A percentile compares a stretch with the other conserved stretches of the same genome.
Conservation (phyloP, 2,797 vertebrate species). For the Onychomys arenicola region DNA sequence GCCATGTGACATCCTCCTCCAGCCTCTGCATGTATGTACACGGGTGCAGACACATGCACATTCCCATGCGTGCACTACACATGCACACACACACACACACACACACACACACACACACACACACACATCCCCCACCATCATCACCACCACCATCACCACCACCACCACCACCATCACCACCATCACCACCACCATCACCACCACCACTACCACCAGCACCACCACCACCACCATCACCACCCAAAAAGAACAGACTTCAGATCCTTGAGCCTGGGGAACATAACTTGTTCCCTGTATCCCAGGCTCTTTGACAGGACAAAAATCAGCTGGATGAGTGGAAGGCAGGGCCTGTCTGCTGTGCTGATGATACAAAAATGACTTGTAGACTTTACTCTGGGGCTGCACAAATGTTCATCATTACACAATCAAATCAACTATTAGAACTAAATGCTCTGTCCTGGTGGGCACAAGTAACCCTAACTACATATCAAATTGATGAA, state of each 20-base stretch:
- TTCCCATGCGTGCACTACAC: too few relatives aligned
- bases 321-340: not conserved
- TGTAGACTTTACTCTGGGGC: conserved; percentile 1
- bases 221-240: not conserved
- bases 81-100: not conserved
- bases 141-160: too few relatives aligned
- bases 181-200: too few relatives aligned
- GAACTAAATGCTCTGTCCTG: not conserved
- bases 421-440: conserved; percentile 53
- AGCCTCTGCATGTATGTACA: not conserved
- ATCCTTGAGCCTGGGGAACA: not conserved
- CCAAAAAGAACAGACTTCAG: not conserved
- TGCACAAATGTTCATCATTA: not conserved
- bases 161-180: too few relatives aligned
- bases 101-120: too few relatives aligned
- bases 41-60: not conserved
- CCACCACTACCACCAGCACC: too few relatives aligned
- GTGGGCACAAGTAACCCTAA: conserved; percentile 33
- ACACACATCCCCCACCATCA: not conserved
- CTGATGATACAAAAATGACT: not conserved
- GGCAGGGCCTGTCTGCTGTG: not conserved
- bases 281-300: not conserved
- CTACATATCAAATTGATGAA: not conserved
- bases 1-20: too few relatives aligned
- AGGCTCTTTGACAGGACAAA: not conserved